Conservation (phyloP, 2,888 invertebrate species). For the Euplexia lucipara region DNA sequence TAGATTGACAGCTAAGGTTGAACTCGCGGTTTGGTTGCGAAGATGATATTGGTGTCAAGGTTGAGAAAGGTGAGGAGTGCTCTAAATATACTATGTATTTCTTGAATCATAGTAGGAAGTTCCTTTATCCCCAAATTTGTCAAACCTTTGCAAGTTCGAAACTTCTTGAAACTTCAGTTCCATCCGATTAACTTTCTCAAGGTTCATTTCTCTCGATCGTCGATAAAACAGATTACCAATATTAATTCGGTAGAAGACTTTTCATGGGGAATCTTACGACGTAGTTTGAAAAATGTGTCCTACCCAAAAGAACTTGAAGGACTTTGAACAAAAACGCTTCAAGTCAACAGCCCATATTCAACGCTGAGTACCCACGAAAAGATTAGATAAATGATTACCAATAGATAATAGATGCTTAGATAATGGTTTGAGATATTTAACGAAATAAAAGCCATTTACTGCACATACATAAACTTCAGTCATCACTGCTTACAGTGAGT, state of each 20-base stretch:
- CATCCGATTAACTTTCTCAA: conserved; percentile 11
- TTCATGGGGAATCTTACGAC: background rate
- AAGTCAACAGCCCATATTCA: conserved; percentile 16
- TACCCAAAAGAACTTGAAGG: conserved; percentile 2
- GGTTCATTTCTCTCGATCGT: conserved; percentile 13
- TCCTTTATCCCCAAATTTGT: conserved; percentile 17
- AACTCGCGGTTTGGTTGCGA: conserved; percentile 25
- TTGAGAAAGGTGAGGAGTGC: conserved; percentile 2
- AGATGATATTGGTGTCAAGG: conserved; percentile 51
- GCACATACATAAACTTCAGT: no score
- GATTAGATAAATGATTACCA: conserved; percentile 39
- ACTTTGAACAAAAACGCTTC: conserved; percentile 2
- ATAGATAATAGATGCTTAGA: conserved; percentile 12
- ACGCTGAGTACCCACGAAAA: conserved; percentile 6
- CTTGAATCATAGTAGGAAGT: conserved; percentile 20
- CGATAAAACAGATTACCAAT: conserved; percentile 16
- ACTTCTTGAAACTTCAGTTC: conserved; percentile 35
- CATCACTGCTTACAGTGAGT: no score
- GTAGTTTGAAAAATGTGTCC: conserved; percentile 1
- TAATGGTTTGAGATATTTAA: conserved; percentile 5
- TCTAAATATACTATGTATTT: conserved; percentile 23
- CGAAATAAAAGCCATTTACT: background rate
- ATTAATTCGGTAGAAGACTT: conserved; percentile 13
- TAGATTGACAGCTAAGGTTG: conserved; percentile 50
- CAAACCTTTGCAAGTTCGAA: conserved; percentile 15